A percentile compares a stretch with the other conserved stretches of the same genome.
phyloP scores from a whole-genome alignment of 1,140 invertebrate species.

The Drosophila arizonae region DNA sequence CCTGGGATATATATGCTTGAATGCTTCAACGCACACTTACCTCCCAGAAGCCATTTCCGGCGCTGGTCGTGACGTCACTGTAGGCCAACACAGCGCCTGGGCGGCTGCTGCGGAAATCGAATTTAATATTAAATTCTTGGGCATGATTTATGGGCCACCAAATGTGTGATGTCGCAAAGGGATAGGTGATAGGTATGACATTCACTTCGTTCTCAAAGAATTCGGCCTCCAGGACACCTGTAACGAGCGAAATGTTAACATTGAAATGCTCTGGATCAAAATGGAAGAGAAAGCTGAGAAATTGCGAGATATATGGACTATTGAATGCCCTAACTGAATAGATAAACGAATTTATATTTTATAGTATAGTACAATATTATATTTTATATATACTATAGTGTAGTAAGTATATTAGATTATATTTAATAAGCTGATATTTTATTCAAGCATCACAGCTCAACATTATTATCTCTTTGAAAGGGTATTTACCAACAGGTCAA shows the following conservation, averaged over 20 bases:
- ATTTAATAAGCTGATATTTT: too few relatives aligned
- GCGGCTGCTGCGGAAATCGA: constrained; percentile 94
- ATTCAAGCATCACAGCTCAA: too few relatives aligned
- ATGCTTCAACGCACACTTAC: constrained; percentile 85
- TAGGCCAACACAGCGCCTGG: constrained; percentile 93
- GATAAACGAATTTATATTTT: too few relatives aligned
- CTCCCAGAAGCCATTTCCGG: constrained; percentile 93
- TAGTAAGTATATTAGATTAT: too few relatives aligned
- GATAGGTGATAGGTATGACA: constrained; percentile 95
- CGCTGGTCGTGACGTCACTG: constrained; percentile 88
- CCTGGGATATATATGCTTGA: constrained; percentile 48
- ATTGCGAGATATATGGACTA: neutral
- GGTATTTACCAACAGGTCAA: constrained; percentile 25
- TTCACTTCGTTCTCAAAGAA: constrained; percentile 92
- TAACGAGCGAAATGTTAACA: constrained; percentile 67
- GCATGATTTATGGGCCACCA: constrained; percentile 90
- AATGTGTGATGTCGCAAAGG: constrained; percentile 93
- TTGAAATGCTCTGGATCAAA: neutral
- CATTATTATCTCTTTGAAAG: neutral
- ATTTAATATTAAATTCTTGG: constrained; percentile 89
- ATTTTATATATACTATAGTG: too few relatives aligned
- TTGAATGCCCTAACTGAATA: neutral
- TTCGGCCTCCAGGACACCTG: constrained; percentile 90
- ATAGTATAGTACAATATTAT: too few relatives aligned
- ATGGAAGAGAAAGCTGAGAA: neutral